Percentiles rank a stretch among this genome's conserved stretches.
Evolutionary conservation across 1,140 invertebrate species (phyloP).

Genomic region (Orchesella cincta): DNA sequence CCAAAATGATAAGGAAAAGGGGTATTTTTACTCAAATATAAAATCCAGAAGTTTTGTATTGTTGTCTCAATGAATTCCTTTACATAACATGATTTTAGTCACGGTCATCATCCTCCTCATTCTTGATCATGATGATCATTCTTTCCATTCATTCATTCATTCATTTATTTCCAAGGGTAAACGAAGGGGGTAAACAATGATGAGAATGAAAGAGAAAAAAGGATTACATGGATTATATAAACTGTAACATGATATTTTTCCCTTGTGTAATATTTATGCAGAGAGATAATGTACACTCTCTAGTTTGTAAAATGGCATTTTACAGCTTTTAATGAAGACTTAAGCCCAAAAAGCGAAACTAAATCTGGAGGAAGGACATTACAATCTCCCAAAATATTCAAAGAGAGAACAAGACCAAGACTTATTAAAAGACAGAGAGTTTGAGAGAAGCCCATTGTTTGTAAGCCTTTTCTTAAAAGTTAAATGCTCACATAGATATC

Average conservation of each 20-base stretch:
- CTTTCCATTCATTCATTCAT: neutral
- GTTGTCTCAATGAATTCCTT: too few relatives aligned
- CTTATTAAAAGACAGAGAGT: too few relatives aligned
- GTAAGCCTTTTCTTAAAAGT: too few relatives aligned
- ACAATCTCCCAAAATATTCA: neutral
- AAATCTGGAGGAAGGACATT: neutral
- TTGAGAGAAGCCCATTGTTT: too few relatives aligned
- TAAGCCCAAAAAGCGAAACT: neutral
- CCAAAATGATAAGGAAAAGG: too few relatives aligned
- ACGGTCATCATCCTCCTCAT: neutral
- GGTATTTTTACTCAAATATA: too few relatives aligned
- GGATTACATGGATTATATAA: neutral
- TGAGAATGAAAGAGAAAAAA: slow-evolving; percentile 8
- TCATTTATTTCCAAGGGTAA: slow-evolving; percentile 8
- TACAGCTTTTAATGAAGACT: neutral
- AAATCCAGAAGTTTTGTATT: too few relatives aligned
- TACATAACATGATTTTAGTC: too few relatives aligned
- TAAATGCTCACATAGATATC: too few relatives aligned
- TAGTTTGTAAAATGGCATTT: too few relatives aligned
- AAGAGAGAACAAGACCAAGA: neutral
- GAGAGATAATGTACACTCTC: too few relatives aligned
- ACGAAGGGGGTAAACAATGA: neutral
- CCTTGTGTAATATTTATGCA: too few relatives aligned
- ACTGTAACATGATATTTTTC: neutral
- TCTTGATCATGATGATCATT: neutral